Evolutionary conservation across 2,113 vertebrate genomes (phyloP), one percentile per base, ranked within the genome.

Genomic region (Prunella himalayana): DNA sequence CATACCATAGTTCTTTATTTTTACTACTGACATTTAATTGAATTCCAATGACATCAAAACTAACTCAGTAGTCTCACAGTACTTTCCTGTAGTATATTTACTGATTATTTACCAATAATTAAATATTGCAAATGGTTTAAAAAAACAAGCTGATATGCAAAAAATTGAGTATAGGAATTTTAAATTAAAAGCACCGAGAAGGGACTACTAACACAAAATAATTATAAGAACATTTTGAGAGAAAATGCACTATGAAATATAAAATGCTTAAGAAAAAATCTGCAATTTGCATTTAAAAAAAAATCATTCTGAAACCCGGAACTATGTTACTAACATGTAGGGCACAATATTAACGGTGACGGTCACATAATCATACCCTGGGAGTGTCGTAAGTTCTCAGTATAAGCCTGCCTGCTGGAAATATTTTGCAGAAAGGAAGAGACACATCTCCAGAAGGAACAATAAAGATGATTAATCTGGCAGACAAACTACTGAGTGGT

Each of bases 401-500:
- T 27, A 69, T 82, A 95, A 92, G 41, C 10, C 64, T 88, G 71
- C 51, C 84, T 61, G 68, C 47, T 82, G 39, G n/a, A 97, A 97
- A 86, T 77, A 94, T 82, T 96, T 96, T 87, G 49, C 65, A 91
- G 30, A 7, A 80, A 92, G 86, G 83, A 90, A 93, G 78, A 94
- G 57, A 92, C 90, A 80, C 45, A 82, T 78, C 69, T 92, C 91
- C 90, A 92, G 72, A 82, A 92, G 73, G 71, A 82, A 79, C 76
- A 88, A 88, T 92, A 94, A 94, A 96, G 73, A 94, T 88, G 86
- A 97, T 95, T 71, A 76, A 97, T 90, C 69, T 92, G 86, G 76
- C 69, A 96, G 90, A 86, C 77, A 88, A 93, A 92, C 83, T 85
- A 90, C 70, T 53, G 86, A 94, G 61, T 68, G 66, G 85, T 94